Evolutionary conservation across 1,140 invertebrate species (phyloP).

Genomic region (Belonocnema kinseyi): DNA sequence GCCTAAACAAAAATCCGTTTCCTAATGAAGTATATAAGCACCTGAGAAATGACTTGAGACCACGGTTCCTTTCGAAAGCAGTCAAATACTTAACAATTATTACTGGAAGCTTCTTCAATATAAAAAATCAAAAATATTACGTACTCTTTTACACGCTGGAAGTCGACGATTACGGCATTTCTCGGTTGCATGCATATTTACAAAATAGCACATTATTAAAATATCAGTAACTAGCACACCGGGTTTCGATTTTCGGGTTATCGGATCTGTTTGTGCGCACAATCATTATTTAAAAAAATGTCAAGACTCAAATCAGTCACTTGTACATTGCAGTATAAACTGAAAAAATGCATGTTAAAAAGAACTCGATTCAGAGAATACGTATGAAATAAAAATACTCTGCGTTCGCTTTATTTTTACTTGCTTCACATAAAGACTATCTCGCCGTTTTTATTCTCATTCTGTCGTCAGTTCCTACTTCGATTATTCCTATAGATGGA

Average conservation of each 20-base stretch:
- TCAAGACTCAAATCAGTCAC: neutral
- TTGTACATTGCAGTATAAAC: slow-evolving; percentile 16
- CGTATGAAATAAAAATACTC: slow-evolving; percentile 8
- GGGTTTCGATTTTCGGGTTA: neutral
- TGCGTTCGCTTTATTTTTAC: neutral
- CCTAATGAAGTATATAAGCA: neutral
- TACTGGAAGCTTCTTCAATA: no score
- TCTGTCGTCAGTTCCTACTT: slow-evolving; percentile 55
- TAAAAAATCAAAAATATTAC: no score
- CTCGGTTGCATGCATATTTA: neutral
- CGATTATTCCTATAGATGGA: slow-evolving; percentile 69
- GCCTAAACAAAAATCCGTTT: neutral
- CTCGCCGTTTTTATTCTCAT: slow-evolving; percentile 52
- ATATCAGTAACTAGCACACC: neutral
- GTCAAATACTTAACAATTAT: neutral
- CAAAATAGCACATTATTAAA: slow-evolving; percentile 2
- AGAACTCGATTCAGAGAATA: slow-evolving; percentile 9
- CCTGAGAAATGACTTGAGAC: neutral
- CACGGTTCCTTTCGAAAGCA: neutral
- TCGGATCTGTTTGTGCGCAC: neutral
- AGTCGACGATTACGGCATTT: neutral
- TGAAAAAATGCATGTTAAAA: neutral
- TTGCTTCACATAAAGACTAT: slow-evolving; percentile 13
- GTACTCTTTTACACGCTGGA: neutral
- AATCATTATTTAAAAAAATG: neutral